Evolutionary conservation across 2,113 vertebrate species (phyloP).

Genomic region (Cervus canadensis): DNA sequence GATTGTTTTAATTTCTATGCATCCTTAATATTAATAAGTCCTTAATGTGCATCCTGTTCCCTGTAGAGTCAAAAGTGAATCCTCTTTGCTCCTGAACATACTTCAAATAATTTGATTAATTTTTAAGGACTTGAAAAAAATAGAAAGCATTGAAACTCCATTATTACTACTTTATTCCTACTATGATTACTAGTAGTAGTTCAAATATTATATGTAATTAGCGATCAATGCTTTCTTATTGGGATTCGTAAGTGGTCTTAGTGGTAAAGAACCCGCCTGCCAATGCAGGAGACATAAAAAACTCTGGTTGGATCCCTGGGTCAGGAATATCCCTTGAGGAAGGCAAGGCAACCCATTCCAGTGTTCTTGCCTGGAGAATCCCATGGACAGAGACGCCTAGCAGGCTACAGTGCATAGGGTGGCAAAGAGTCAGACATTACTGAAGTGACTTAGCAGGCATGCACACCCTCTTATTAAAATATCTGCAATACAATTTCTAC

Average conservation of each 20-base stretch:
- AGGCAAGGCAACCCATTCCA: neutral
- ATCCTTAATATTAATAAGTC: neutral
- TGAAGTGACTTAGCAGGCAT: too few species aligned
- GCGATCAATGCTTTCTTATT: neutral
- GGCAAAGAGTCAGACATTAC: too few species aligned
- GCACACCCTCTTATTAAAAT: neutral
- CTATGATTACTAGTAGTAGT: neutral
- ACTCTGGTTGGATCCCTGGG: neutral
- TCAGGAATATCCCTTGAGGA: neutral
- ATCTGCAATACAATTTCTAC: neutral
- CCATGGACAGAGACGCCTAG: too few species aligned
- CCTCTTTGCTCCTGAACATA: neutral
- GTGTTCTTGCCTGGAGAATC: too few species aligned
- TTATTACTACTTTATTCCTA: neutral
- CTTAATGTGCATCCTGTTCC: neutral
- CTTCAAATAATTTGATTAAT: neutral
- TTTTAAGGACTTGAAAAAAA: neutral
- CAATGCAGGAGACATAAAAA: neutral
- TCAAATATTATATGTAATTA: neutral
- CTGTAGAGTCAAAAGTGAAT: neutral
- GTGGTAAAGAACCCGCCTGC: neutral
- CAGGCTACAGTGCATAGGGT: too few species aligned
- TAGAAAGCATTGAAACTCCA: neutral
- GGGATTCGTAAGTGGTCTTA: neutral
- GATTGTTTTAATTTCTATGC: neutral